Evolutionary conservation across 2,888 invertebrate genomes (phyloP), one percentile per base, ranked within the genome.

Genomic region (Acanthacorydalis orientalis): DNA sequence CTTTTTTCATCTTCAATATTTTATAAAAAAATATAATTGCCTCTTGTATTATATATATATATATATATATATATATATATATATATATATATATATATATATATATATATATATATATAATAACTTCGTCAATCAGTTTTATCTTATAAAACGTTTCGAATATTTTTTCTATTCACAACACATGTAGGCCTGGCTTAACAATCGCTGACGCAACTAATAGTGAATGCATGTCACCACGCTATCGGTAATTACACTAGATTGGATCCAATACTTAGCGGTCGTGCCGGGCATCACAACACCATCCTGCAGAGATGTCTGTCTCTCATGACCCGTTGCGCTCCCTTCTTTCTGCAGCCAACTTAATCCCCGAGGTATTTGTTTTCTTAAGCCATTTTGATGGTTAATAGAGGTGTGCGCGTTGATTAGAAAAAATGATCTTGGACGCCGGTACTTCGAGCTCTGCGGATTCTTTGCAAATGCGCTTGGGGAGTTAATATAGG

Each of bases 161-260:
- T 23, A 23, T 23, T 23, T 23, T 23, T 23, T 23, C 23, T 23
- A 23, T 23, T 23, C 23, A 23, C 23, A 23, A 23, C 23, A 23
- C 23, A 23, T 23, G 23, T 23, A 37, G 37, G 37, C 12, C 37
- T 14, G 37, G 14, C 37, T 37, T 37, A 37, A 37, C 37, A 14
- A n/a, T 14, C 37, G 34, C 31, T 44, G 23, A 44, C 14, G 15
- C 40, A 33, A 33, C 44, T 37, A 32, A 48, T 45, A 33, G 23
- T 11, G 41, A 40, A 48, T 48, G 45, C 44, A 48, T 44, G 48
- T 46, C 46, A 43, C 16, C 43, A 34, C 33, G 16, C 12, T 43
- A 43, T 43, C 35, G 35, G 49, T 46, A 49, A 49, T 49, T 49
- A 49, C 46, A 15, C 31, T 34, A 46, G 46, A 49, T 49, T 43